These are phyloP conservation scores for Diploscapter pachys DNA, from an alignment of 1,140 invertebrate species.

Conservation along the genomic window DNA sequence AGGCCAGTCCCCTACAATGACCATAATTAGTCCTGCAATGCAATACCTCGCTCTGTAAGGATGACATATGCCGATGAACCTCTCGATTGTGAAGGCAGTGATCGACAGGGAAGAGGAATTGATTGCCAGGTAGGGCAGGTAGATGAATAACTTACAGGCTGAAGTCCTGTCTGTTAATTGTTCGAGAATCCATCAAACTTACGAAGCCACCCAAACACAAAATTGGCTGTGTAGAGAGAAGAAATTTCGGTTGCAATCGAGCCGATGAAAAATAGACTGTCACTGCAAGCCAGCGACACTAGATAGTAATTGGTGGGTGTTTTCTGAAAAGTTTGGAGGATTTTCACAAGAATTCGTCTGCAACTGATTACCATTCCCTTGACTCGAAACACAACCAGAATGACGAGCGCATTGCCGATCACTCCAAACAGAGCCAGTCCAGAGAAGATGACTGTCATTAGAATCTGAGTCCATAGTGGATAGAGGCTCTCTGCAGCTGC, in stretches of 20 bases:
- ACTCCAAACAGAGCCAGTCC: slow-evolving; percentile 65
- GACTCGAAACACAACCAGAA: slow-evolving; percentile 57
- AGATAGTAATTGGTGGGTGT: slow-evolving; percentile 70
- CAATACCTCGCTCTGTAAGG: slow-evolving; percentile 64
- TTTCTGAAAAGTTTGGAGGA: slow-evolving; percentile 60
- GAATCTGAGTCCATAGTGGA: slow-evolving; percentile 45
- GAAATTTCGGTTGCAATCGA: slow-evolving; percentile 67
- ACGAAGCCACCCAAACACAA: slow-evolving; percentile 65
- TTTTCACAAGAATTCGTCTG: no score
- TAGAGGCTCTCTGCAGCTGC: slow-evolving; percentile 32
- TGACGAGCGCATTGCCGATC: slow-evolving; percentile 65
- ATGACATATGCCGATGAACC: slow-evolving; percentile 68
- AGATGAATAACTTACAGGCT: slow-evolving; percentile 68
- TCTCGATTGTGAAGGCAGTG: slow-evolving; percentile 70
- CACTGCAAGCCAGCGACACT: slow-evolving; percentile 67
- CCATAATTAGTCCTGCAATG: not conserved
- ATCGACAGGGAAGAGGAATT: slow-evolving; percentile 70
- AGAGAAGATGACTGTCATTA: slow-evolving; percentile 67
- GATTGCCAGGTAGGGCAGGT: slow-evolving; percentile 70
- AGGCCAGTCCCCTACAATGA: not conserved
- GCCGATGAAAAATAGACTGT: slow-evolving; percentile 66
- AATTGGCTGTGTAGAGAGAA: slow-evolving; percentile 66
- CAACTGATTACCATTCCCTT: slow-evolving; percentile 48
- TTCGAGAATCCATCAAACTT: not conserved
- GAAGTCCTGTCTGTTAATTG: slow-evolving; percentile 3